These are phyloP conservation scores for Dicranocentrus wangi DNA, from an alignment of 2,888 invertebrate genomes.

Conservation along the genomic window DNA sequence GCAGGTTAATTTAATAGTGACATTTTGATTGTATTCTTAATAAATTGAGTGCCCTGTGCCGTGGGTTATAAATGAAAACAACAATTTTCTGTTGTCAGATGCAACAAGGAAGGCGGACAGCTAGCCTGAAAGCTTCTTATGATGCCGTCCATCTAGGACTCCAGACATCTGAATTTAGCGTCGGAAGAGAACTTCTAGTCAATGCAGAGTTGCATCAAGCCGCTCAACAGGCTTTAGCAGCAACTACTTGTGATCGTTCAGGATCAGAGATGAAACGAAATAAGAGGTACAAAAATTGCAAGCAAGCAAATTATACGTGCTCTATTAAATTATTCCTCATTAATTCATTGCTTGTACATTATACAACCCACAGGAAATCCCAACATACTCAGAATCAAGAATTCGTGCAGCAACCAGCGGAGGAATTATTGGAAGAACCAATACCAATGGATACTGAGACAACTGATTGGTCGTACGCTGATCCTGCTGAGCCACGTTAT, in stretches of 20 bases:
- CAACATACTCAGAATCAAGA: slow-evolving; percentile 71
- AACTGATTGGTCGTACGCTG: slow-evolving; percentile 38
- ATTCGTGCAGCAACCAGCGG: slow-evolving; percentile 68
- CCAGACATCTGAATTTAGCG: slow-evolving; percentile 80
- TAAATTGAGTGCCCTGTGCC: neutral
- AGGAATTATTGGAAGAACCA: slow-evolving; percentile 77
- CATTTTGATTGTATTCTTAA: neutral
- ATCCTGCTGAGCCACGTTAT: slow-evolving; percentile 90
- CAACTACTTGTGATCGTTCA: slow-evolving; percentile 75
- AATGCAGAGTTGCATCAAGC: slow-evolving; percentile 76
- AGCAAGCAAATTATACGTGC: neutral
- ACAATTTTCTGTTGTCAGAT: slow-evolving; percentile 79
- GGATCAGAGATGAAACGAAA: slow-evolving; percentile 70
- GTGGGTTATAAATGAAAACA: no score
- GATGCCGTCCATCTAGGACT: slow-evolving; percentile 83
- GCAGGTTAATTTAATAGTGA: slow-evolving; percentile 77
- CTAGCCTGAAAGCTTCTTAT: slow-evolving; percentile 94
- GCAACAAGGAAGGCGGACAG: slow-evolving; percentile 94
- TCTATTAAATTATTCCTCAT: neutral
- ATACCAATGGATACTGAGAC: slow-evolving; percentile 44
- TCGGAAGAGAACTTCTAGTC: slow-evolving; percentile 81
- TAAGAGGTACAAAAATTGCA: slow-evolving; percentile 66
- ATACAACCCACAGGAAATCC: slow-evolving; percentile 69
- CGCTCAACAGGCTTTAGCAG: slow-evolving; percentile 83
- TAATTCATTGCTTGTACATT: neutral